Evolutionary conservation across 2,888 invertebrate species (phyloP).

Genomic region (Stenichneumon culpator): DNA sequence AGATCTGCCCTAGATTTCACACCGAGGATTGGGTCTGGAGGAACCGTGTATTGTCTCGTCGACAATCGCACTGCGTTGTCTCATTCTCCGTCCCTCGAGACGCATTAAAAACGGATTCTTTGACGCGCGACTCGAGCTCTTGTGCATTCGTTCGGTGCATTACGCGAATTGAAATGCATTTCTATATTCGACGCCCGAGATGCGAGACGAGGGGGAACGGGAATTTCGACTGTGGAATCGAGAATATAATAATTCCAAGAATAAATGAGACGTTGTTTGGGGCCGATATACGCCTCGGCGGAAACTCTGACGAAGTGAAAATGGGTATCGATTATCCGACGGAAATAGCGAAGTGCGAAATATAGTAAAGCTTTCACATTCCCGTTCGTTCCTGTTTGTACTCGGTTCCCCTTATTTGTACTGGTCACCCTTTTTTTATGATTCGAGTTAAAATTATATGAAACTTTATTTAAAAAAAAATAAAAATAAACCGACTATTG

Average conservation of each 20-base stretch:
- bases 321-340: slow-evolving; percentile 6
- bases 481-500: neutral
- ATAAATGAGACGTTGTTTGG: slow-evolving; percentile 7
- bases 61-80: slow-evolving; percentile 8
- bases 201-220: neutral
- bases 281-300: neutral
- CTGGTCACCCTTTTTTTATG: neutral
- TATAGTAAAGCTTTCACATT: neutral
- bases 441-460: too few species aligned
- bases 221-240: neutral
- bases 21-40: neutral
- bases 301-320: neutral
- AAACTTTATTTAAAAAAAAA: neutral
- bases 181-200: neutral
- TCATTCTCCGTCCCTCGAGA: neutral
- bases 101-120: slow-evolving; percentile 32
- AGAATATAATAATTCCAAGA: slow-evolving; percentile 8
- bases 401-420: neutral
- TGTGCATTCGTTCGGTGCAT: neutral
- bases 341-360: neutral
- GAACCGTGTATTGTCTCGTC: slow-evolving; percentile 15
- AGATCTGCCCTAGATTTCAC: slow-evolving; percentile 32
- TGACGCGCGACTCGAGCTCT: neutral
- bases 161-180: slow-evolving; percentile 8
- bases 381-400: neutral